Evolutionary conservation across 2,888 invertebrate species (phyloP), one percentile per base, ranked within the genome.

Genomic region (Panzeria rudis): DNA sequence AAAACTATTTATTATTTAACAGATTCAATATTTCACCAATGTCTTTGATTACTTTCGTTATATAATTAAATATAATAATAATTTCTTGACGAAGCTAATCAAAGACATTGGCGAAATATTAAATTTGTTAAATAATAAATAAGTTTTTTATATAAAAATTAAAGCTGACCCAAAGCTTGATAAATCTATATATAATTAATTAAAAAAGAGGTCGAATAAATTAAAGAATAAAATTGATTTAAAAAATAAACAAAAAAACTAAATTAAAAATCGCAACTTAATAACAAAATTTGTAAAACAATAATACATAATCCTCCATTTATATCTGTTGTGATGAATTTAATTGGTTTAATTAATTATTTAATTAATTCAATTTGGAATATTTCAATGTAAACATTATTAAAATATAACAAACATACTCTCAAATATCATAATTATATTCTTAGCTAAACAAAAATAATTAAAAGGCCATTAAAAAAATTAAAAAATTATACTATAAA

Each of bases 371-470:
- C 11, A 84, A 77, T 71, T 73, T 80, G 62, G 64, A 83, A 66
- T 76, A 66, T 73, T 75, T 80, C 56, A 72, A 83, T 56, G 62
- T 64, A 85, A 84, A 68, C 56, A 62, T 47, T 54, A 78, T 15
- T 23, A 41, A 62, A 50, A 73, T 50, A 84, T 83, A 85, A 87
- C 25, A 38, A 79, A 56, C n/a, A 78, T 82, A 82, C 17, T 64
- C 84, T 84, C 79, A 47, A 50, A 78, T 82, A 85, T 82, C 85
- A 85, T 82, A 71, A 82, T 64, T 71, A 82, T 81, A 84, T 80
- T 80, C 82, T 87, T 80, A 87, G 86, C 86, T 81, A 86, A 81
- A 87, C 69, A 86, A 87, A 38, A 87, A 81, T 72, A 87, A 86
- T 86, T 78, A 86, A 72, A 80, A 80, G 83, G 79, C 86, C 72